Conservation (phyloP, 2,113 vertebrate genomes). For the Oxyura jamaicensis region DNA sequence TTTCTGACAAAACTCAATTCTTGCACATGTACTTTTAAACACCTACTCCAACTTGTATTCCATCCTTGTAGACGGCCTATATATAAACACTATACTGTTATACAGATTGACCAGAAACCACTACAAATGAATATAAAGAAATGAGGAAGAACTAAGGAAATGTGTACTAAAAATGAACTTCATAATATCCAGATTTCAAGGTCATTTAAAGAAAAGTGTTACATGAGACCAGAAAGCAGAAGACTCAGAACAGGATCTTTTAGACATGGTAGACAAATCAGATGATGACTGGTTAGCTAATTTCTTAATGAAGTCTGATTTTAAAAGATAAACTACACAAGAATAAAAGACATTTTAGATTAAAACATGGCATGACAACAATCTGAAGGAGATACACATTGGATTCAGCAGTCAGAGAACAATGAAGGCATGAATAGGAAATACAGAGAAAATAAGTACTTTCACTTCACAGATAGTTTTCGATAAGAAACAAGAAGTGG, state of each 20-base stretch:
- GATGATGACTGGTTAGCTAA: neutral
- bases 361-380: neutral
- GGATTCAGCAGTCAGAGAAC: neutral
- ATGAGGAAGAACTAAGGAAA: neutral
- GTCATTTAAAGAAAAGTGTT: neutral
- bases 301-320: neutral
- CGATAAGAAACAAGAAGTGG: neutral
- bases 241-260: neutral
- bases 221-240: neutral
- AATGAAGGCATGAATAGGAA: neutral
- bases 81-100: neutral
- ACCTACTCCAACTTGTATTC: neutral
- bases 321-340: neutral
- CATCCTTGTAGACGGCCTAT: neutral
- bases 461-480: neutral
- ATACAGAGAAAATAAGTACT: neutral
- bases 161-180: neutral
- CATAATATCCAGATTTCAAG: neutral
- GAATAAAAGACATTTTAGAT: neutral
- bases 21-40: neutral
- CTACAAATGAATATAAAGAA: neutral
- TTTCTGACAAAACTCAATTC: neutral
- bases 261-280: neutral
- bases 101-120: neutral
- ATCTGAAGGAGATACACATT: accelerated